A percentile compares a stretch with the other conserved stretches of the same genome.
Conservation (phyloP, 2,113 vertebrate species). For the Fulica atra region DNA sequence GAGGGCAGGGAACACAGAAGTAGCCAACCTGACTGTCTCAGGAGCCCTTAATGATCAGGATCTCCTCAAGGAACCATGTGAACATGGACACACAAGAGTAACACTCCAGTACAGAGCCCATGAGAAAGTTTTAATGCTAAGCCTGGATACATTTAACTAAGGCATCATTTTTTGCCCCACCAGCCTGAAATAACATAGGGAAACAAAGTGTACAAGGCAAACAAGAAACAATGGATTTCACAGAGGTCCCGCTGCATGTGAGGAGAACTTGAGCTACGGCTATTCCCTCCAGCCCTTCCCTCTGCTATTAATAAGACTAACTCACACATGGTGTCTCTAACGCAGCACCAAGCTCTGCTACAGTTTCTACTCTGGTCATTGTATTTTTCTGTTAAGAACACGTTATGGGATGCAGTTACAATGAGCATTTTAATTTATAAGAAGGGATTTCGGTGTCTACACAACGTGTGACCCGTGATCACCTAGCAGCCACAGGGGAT, state of each 20-base stretch:
- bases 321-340: not conserved
- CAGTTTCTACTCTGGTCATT: not conserved
- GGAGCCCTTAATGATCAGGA: not conserved
- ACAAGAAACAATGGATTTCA: not conserved
- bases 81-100: fast-evolving
- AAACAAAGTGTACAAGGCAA: not conserved
- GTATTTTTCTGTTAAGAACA: not conserved
- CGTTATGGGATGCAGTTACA: not conserved
- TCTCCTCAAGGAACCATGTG: not conserved
- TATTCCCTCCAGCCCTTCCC: not conserved
- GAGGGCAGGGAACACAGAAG: not conserved
- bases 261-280: not conserved
- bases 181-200: not conserved
- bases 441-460: not conserved
- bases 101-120: not conserved
- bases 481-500: not conserved
- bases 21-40: not conserved
- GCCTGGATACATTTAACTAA: not conserved
- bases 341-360: not conserved
- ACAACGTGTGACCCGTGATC: not conserved
- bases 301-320: not conserved
- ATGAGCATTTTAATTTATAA: not conserved
- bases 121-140: not conserved
- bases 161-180: not conserved
- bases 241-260: fast-evolving